Evolutionary conservation across 2,113 vertebrate genomes (phyloP).

Genomic region (Noturus placidus): DNA sequence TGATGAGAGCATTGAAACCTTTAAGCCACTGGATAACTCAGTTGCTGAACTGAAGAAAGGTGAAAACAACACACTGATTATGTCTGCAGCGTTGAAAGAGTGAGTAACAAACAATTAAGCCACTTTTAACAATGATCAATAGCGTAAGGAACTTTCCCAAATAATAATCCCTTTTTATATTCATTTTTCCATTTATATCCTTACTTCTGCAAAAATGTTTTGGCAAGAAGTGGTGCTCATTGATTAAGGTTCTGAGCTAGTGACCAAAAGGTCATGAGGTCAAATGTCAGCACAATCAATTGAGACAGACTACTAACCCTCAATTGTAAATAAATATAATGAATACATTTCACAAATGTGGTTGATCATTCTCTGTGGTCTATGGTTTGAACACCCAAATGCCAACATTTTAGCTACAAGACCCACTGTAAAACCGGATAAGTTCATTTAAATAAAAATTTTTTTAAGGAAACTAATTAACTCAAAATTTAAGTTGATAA

Average conservation of each 20-base stretch:
- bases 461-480: too few species aligned
- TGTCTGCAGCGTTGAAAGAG: not conserved
- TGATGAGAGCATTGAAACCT: conserved; percentile 8
- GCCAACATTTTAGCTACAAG: not conserved
- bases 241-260: not conserved
- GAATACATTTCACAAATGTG: not conserved
- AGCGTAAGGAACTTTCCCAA: not conserved
- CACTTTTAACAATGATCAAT: not conserved
- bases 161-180: not conserved
- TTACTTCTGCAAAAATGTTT: not conserved
- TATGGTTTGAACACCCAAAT: not conserved
- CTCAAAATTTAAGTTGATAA: too few species aligned
- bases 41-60: conserved; percentile 12
- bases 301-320: not conserved
- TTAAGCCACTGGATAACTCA: conserved; percentile 17
- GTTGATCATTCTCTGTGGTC: not conserved
- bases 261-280: not conserved
- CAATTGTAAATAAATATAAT: not conserved
- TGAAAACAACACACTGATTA: not conserved
- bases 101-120: conserved; percentile 23
- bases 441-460: too few species aligned
- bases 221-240: not conserved
- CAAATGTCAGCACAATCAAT: not conserved
- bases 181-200: too few species aligned
- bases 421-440: not conserved